Percentiles rank a stretch among this genome's conserved stretches.
Conservation (phyloP, 2,888 invertebrate genomes). For the Cephus nigrinus region DNA sequence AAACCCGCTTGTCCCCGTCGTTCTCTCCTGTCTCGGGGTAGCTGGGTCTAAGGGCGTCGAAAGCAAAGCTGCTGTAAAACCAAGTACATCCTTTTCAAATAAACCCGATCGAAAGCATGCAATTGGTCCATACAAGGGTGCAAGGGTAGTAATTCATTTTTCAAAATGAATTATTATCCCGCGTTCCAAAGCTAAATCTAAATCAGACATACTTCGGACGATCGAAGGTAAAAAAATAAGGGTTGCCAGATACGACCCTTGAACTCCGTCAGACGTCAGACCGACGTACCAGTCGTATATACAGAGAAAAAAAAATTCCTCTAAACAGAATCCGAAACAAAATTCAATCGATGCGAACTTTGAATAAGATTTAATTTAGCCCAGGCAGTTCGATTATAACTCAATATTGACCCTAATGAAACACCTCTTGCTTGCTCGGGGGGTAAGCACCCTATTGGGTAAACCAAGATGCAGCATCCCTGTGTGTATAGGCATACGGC, state of each 20-base stretch:
- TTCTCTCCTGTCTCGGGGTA: background rate
- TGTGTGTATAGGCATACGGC: slow-evolving; percentile 24
- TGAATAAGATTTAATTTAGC: slow-evolving; percentile 42
- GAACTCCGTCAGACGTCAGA: background rate
- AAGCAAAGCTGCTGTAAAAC: background rate
- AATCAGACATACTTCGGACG: background rate
- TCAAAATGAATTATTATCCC: background rate
- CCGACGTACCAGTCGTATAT: background rate
- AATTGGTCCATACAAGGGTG: background rate
- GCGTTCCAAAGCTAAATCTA: background rate
- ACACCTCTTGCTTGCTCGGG: slow-evolving; percentile 38
- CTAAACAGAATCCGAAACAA: background rate
- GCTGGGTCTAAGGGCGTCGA: background rate
- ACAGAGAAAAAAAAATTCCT: background rate
- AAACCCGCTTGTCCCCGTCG: background rate
- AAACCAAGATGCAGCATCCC: slow-evolving; percentile 36
- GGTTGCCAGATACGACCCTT: background rate
- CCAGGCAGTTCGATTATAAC: slow-evolving; percentile 45
- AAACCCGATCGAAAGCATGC: background rate
- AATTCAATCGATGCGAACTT: slow-evolving; percentile 26
- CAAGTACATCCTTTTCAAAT: background rate
- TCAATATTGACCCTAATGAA: slow-evolving; percentile 49
- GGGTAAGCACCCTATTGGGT: slow-evolving; percentile 33
- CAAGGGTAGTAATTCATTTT: background rate
- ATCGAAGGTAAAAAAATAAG: background rate